phyloP scores from a whole-genome alignment of 2,113 vertebrate species.

The Psittacula cyanocephala region DNA sequence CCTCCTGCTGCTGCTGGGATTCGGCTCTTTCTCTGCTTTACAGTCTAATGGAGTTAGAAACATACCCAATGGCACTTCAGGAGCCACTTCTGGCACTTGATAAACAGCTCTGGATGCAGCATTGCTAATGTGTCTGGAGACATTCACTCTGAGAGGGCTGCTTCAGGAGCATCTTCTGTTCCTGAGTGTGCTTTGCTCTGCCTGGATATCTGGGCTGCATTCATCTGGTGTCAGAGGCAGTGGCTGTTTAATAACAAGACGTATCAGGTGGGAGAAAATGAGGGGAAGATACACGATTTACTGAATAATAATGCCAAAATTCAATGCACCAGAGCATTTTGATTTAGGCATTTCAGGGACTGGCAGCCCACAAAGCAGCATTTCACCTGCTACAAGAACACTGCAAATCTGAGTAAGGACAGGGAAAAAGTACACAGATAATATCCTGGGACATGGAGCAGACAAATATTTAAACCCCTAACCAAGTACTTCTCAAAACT shows the following conservation, averaged over 20 bases:
- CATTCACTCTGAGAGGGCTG: rapidly evolving
- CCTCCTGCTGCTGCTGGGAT: background rate
- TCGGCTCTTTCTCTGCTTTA: background rate
- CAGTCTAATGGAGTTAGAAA: background rate
- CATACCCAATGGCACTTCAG: background rate
- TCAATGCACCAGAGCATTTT: slow-evolving; percentile 18
- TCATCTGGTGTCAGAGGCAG: background rate
- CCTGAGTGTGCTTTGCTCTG: background rate
- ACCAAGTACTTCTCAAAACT: background rate
- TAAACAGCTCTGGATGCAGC: background rate
- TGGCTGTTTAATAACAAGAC: background rate
- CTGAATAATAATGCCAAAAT: slow-evolving; percentile 36
- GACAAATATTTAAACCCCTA: slow-evolving; percentile 25
- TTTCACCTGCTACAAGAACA: slow-evolving; percentile 9
- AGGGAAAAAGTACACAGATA: background rate
- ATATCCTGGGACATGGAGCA: background rate
- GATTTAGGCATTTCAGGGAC: slow-evolving; percentile 45
- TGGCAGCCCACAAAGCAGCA: slow-evolving; percentile 30
- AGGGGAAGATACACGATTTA: background rate
- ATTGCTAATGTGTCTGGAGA: background rate
- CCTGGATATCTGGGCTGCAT: background rate
- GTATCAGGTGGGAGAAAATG: background rate
- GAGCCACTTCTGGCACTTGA: slow-evolving; percentile 4
- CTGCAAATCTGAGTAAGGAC: slow-evolving; percentile 11
- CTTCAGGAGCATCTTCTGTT: background rate